Percentiles rank a stretch among this genome's conserved stretches.
Conservation (phyloP, 1,140 invertebrate species). For the Thaumetopoea pityocampa region DNA sequence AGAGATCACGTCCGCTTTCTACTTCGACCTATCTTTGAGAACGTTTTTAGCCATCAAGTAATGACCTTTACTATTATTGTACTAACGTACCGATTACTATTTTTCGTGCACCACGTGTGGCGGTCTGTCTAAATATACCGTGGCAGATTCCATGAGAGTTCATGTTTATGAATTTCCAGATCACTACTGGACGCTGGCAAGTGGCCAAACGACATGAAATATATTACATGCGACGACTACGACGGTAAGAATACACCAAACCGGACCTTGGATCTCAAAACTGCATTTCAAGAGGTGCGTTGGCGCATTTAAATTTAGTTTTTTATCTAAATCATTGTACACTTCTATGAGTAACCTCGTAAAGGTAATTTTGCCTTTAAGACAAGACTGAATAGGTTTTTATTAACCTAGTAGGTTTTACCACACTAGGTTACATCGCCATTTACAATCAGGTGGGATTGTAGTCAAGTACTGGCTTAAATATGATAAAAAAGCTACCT, state of each 20-base stretch:
- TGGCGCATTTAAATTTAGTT: slow-evolving; percentile 21
- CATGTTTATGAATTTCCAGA: slow-evolving; percentile 66
- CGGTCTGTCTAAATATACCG: slow-evolving; percentile 56
- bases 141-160: slow-evolving; percentile 53
- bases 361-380: too few species aligned
- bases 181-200: slow-evolving; percentile 77
- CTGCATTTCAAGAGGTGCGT: slow-evolving; percentile 73
- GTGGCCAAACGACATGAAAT: slow-evolving; percentile 83
- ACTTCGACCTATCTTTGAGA: slow-evolving; percentile 87
- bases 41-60: slow-evolving; percentile 86
- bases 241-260: slow-evolving; percentile 82
- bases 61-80: slow-evolving; percentile 45
- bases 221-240: slow-evolving; percentile 86
- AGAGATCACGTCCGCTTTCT: slow-evolving; percentile 87
- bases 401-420: too few species aligned
- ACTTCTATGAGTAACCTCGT: too few species aligned
- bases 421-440: too few species aligned
- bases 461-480: too few species aligned
- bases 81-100: slow-evolving; percentile 31
- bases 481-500: too few species aligned
- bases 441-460: too few species aligned
- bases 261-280: slow-evolving; percentile 78
- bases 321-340: too few species aligned
- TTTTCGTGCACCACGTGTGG: slow-evolving; percentile 38
- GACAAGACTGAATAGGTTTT: too few species aligned